Base-by-base conservation (phyloP, 2,113 vertebrate species). In the Leptocoma aspasia region DNA sequence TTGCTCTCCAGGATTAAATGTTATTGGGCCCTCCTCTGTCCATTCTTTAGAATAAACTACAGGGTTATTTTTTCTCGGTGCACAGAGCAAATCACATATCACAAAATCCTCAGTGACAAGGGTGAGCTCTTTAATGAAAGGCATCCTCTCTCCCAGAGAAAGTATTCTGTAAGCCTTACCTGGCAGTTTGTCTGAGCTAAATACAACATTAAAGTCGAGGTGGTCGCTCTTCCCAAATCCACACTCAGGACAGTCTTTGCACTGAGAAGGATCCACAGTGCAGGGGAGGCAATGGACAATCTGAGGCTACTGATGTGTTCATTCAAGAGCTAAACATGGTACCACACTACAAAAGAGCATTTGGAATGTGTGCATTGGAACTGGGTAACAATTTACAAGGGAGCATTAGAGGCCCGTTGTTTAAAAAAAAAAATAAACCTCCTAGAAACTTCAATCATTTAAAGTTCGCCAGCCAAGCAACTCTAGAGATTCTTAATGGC, bases 51-150 rank as follows among this genome's bases (percentile, higher is more conserved):
- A 78, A 76, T 3, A 57, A 10, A 26, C 66, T 59, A 45, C 0
- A 42, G 27, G 23, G 13, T 54, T 33, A 10, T 22, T 30, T 31
- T 7, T 26, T 15, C 39, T 61, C 1, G 2, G 85, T 95, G 82
- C 82, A 89, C 33, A 71, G 76, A 82, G 70, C 86, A 89, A 69
- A 88, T 77, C 37, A 77, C 1, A 6, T 86, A 80, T 54, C 82
- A 90, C 63, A 63, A 85, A 91, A 61, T 77, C 75, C 76, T 92
- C 57, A 88, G 89, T 86, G 72, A 94, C 76, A 93, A 95, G 90
- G 81, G 79, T 75, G 82, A 93, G 83, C 77, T 96, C 93, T 96
- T 90, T 83, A 70, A 93, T 93, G 93, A 73, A 90, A 87, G 42
- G 88, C 10, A 57, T 76, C 53, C 64, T 86, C 88, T 95, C 68